phyloP scores from a whole-genome alignment of 2,888 invertebrate species.

The Drosophila acutilabella region DNA sequence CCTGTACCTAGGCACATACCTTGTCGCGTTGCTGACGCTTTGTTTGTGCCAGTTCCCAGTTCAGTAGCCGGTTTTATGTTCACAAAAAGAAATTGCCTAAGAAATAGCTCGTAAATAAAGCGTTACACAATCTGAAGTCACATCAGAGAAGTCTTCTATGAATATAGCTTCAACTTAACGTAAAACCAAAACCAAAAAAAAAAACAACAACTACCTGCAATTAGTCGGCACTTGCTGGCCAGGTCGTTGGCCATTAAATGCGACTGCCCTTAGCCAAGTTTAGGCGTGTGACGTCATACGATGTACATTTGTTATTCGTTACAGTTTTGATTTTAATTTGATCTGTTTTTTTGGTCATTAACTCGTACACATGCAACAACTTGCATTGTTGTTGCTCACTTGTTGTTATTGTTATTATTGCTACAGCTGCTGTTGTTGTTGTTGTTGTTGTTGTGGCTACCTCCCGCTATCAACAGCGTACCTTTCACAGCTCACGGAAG shows the following conservation, averaged over 20 bases:
- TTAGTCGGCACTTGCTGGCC: constrained; percentile 42
- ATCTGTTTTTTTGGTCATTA: constrained; percentile 57
- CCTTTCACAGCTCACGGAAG: constrained; percentile 59
- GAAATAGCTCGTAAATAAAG: constrained; percentile 36
- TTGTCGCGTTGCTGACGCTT: not conserved
- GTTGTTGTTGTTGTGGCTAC: constrained; percentile 18
- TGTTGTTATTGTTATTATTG: constrained; percentile 9
- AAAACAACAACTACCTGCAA: constrained; percentile 36
- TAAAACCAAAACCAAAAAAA: not conserved
- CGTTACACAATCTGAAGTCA: constrained; percentile 36
- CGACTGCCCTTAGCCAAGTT: constrained; percentile 6
- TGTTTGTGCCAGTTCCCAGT: constrained; percentile 42
- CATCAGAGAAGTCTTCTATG: constrained; percentile 8
- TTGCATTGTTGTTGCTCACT: constrained; percentile 26
- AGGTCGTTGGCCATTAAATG: constrained; percentile 54
- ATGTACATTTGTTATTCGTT: constrained; percentile 58
- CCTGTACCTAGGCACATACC: not conserved
- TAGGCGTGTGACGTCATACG: constrained; percentile 60
- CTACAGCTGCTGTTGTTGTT: constrained; percentile 9
- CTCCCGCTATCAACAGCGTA: constrained; percentile 46
- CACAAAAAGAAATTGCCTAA: constrained; percentile 24
- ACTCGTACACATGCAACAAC: constrained; percentile 61
- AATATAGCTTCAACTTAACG: not conserved
- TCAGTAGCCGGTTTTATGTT: constrained; percentile 13
- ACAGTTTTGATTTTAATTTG: constrained; percentile 58